Evolutionary conservation across 1,140 invertebrate genomes (phyloP), one percentile per base, ranked within the genome.

Genomic region (Neodiprion virginianus): DNA sequence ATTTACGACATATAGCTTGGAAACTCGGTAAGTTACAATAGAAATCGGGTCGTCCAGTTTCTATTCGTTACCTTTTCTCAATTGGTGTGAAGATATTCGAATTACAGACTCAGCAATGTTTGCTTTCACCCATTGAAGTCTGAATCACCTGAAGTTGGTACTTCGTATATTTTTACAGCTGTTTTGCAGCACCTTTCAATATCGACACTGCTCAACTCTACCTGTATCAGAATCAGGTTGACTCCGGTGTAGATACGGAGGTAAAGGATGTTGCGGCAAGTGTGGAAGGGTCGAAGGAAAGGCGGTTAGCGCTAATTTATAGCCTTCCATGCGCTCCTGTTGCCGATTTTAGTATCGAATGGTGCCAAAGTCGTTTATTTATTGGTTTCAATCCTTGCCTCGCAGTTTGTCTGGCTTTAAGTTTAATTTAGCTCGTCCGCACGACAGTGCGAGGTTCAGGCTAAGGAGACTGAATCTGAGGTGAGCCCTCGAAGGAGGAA

Each of bases 331-430:
- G 53, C 77, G 79, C 67, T 72, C 71, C 71, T 71, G 71, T 74
- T 67, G 8, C 50, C 68, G 68, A 81, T 81, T 82, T 81, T 72
- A 75, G 73, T 77, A 79, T 78, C 74, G 76, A 71, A 74, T 77
- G 69, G 65, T 23, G 70, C 61, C 76, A 80, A 79, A 82, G 76
- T 76, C 78, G 77, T 73, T 83, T 83, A 83, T 82, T 84, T 82
- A 83, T 83, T 78, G 74, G 70, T 65, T 14, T 68, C 67, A 76
- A 78, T 80, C 77, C 80, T 82, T 48, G 53, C 69, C 12, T 17
- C 67, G 53, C 73, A 76, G 80, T 82, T 80, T 79, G 79, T 81
- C 77, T 47, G 70, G 74, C 76, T 77, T 74, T 78, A 78, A 78
- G 76, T 82, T 80, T 78, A 81, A 81, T 81, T 81, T 75, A 78